Conservation (phyloP, 2,113 vertebrate genomes). For the human (Homo sapiens) region GRCh38 chr9:32349001-32349500, state of each 20-base stretch:
- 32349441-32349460: not conserved
- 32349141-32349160: constrained; percentile 57
- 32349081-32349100: constrained; percentile 61
- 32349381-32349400: not conserved
- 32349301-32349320: too few relatives aligned
- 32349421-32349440: not conserved
- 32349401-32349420: not conserved
- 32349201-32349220: not conserved
- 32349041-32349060: constrained; percentile 56
- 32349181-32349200: constrained; percentile 47
- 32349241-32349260: constrained; percentile 8
- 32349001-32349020: constrained; percentile 65
- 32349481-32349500: not conserved
- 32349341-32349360: not conserved
- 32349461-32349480: not conserved
- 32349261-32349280: not conserved
- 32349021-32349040: constrained; percentile 42
- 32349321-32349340: not conserved
- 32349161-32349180: constrained; percentile 54
- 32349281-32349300: not conserved
- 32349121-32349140: constrained; percentile 79
- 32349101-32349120: constrained; percentile 65
- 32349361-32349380: not conserved
- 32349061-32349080: constrained; percentile 63
- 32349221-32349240: constrained; percentile 41